Evolutionary conservation across 2,113 vertebrate genomes (phyloP).

Genomic region (Arizona elegans): DNA sequence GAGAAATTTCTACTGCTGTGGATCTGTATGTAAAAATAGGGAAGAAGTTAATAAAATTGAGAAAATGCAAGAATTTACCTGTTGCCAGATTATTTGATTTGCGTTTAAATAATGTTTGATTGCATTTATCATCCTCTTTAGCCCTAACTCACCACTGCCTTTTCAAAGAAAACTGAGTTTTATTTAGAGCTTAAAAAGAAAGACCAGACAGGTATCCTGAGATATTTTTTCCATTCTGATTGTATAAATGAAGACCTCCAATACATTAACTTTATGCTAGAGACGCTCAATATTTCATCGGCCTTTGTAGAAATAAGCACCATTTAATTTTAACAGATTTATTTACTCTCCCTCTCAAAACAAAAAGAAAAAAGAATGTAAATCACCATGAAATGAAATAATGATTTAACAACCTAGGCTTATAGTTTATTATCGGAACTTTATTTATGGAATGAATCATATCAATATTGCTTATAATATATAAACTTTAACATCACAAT

Average conservation of each 20-base stretch:
- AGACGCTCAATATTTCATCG: background rate
- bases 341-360: background rate
- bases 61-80: background rate
- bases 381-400: background rate
- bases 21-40: background rate
- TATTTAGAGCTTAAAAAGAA: background rate
- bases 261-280: background rate
- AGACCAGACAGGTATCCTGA: background rate
- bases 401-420: background rate
- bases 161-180: background rate
- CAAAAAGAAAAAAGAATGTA: background rate
- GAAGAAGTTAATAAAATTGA: background rate
- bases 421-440: background rate
- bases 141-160: background rate
- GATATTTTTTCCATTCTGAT: background rate
- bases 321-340: background rate
- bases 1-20: background rate
- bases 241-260: background rate
- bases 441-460: background rate
- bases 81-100: background rate
- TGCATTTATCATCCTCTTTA: background rate
- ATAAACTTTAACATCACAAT: background rate
- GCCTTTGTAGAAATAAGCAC: background rate
- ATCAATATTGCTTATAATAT: background rate
- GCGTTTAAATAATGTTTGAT: background rate